Percentiles rank a stretch among this genome's conserved stretches.
Evolutionary conservation across 2,113 vertebrate species (phyloP).

Genomic region (Buteo buteo): DNA sequence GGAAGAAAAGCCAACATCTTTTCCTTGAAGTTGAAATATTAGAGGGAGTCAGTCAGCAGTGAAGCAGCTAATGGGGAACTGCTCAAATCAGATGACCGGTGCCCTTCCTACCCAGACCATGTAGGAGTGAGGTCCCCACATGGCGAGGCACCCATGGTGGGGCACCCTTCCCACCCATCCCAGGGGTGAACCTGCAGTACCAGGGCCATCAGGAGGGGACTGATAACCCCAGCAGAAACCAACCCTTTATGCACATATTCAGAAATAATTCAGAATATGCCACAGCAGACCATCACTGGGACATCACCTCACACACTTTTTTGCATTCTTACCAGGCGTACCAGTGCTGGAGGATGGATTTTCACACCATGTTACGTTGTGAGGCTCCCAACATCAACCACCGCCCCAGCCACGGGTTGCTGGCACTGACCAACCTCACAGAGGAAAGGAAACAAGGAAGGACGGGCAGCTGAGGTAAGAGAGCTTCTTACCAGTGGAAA

Average conservation of each 20-base stretch:
- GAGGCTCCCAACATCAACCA: not conserved
- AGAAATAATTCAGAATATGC: not conserved
- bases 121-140: not conserved
- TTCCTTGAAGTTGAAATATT: not conserved
- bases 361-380: accelerated
- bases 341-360: too few species aligned
- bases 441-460: not conserved
- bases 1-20: not conserved
- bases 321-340: accelerated
- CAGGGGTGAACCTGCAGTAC: not conserved
- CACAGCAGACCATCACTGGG: not conserved
- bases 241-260: not conserved
- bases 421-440: not conserved
- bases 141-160: not conserved
- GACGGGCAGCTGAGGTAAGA: not conserved
- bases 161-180: not conserved
- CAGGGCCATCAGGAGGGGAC: not conserved
- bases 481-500: not conserved
- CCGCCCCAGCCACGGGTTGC: not conserved
- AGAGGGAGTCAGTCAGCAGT: not conserved
- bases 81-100: not conserved
- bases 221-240: not conserved
- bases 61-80: not conserved
- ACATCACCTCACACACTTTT: not conserved
- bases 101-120: not conserved